Evolutionary conservation across 2,888 invertebrate species (phyloP).

Genomic region (Xanthia icteritia): DNA sequence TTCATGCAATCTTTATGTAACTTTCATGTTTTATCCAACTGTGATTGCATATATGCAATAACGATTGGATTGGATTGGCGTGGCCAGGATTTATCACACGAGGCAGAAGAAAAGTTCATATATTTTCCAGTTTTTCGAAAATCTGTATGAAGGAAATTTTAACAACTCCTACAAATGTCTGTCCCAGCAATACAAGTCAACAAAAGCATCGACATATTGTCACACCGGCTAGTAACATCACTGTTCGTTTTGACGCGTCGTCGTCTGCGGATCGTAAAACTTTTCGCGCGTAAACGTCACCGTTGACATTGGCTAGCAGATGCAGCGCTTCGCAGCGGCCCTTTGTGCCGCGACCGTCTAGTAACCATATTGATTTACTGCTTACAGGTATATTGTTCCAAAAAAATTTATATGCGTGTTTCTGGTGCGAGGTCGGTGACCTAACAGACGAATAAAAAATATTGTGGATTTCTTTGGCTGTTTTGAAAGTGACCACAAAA

Average conservation of each 20-base stretch:
- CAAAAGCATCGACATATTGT: slow-evolving; percentile 62
- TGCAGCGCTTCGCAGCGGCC: slow-evolving; percentile 85
- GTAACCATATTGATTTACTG: slow-evolving; percentile 83
- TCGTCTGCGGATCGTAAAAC: slow-evolving; percentile 89
- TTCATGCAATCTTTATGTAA: background rate
- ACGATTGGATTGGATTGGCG: background rate
- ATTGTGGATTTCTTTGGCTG: slow-evolving; percentile 19
- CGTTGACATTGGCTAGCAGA: slow-evolving; percentile 87
- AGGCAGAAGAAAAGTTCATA: background rate
- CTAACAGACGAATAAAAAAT: slow-evolving; percentile 38
- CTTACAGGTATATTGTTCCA: slow-evolving; percentile 72
- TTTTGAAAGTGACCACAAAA: slow-evolving; percentile 12
- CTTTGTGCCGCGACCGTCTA: slow-evolving; percentile 83
- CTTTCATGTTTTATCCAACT: background rate
- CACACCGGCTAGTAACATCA: slow-evolving; percentile 72
- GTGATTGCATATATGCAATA: background rate
- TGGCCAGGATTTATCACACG: background rate
- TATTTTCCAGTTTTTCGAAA: background rate
- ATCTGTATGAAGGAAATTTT: background rate
- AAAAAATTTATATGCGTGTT: slow-evolving; percentile 69
- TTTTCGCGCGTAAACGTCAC: slow-evolving; percentile 90
- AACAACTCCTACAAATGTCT: background rate
- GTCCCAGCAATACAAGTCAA: slow-evolving; percentile 20
- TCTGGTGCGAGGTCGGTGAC: slow-evolving; percentile 42
- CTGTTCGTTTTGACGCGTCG: slow-evolving; percentile 82